A percentile compares a stretch with the other conserved stretches of the same genome.
phyloP scores from a whole-genome alignment of 2,797 vertebrate genomes.

The Clamator glandarius region DNA sequence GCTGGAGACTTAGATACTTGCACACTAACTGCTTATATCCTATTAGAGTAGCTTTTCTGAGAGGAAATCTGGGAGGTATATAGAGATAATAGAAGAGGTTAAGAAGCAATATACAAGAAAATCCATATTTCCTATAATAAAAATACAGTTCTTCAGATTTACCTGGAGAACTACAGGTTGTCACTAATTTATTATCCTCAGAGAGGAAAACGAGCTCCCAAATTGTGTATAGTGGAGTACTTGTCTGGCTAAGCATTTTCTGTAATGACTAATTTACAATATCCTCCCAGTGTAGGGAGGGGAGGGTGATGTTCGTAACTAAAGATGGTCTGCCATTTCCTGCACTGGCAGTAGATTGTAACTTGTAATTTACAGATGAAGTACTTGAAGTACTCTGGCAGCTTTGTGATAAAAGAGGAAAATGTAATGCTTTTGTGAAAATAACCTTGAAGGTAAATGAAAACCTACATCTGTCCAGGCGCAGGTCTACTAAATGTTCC shows the following conservation, averaged over 20 bases:
- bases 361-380: constrained; percentile 10
- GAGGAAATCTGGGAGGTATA: background rate
- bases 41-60: background rate
- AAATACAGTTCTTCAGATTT: constrained; percentile 2
- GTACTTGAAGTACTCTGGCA: background rate
- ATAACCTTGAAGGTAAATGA: constrained; percentile 46
- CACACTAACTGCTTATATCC: background rate
- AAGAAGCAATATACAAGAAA: background rate
- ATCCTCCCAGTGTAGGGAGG: background rate
- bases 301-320: background rate
- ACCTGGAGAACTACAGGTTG: background rate
- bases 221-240: background rate
- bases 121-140: background rate
- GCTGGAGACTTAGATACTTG: background rate
- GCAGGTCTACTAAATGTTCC: background rate
- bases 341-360: background rate
- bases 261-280: background rate
- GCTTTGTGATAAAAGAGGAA: background rate
- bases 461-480: background rate
- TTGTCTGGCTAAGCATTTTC: constrained; percentile 15
- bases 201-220: constrained; percentile 1
- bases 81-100: background rate
- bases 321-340: background rate
- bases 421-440: background rate
- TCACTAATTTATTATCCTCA: background rate